Conservation (phyloP, 2,888 invertebrate species). For the Diadromus collaris region DNA sequence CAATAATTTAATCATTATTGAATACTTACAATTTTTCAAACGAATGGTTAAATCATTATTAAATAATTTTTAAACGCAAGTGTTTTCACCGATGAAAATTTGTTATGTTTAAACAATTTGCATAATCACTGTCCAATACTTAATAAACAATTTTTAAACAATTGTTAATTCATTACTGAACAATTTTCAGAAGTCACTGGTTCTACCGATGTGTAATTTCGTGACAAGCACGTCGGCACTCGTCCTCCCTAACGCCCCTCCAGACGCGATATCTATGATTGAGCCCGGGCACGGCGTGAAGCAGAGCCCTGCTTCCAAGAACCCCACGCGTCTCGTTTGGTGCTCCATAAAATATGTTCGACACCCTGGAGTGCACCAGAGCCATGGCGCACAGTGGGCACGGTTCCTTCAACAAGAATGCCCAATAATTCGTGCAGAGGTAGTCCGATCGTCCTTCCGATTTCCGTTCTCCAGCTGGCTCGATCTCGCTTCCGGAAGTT, state of each 20-base stretch:
- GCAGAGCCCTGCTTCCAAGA: conserved; percentile 85
- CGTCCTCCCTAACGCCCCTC: conserved; percentile 82
- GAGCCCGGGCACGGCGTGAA: conserved; percentile 89
- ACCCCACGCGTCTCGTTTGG: conserved; percentile 84
- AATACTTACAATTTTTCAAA: too few relatives aligned
- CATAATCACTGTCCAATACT: too few relatives aligned
- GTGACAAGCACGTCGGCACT: conserved; percentile 72
- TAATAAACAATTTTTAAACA: too few relatives aligned
- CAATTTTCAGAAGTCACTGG: too few relatives aligned
- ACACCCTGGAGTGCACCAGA: conserved; percentile 93
- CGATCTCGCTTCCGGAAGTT: background rate
- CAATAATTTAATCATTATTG: too few relatives aligned
- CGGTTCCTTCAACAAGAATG: conserved; percentile 92
- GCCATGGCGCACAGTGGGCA: conserved; percentile 99
- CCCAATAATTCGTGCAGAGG: conserved; percentile 93
- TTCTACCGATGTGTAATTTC: conserved; percentile 42
- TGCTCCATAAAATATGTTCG: conserved; percentile 89
- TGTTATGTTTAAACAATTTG: too few relatives aligned
- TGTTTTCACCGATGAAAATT: too few relatives aligned
- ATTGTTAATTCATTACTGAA: too few relatives aligned
- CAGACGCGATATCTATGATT: conserved; percentile 97
- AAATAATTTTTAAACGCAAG: too few relatives aligned
- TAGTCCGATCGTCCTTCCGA: conserved; percentile 83
- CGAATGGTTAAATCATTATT: too few relatives aligned
- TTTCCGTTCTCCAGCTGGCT: conserved; percentile 42